Evolutionary conservation across 2,888 invertebrate species (phyloP).

Genomic region (Empis stercorea): DNA sequence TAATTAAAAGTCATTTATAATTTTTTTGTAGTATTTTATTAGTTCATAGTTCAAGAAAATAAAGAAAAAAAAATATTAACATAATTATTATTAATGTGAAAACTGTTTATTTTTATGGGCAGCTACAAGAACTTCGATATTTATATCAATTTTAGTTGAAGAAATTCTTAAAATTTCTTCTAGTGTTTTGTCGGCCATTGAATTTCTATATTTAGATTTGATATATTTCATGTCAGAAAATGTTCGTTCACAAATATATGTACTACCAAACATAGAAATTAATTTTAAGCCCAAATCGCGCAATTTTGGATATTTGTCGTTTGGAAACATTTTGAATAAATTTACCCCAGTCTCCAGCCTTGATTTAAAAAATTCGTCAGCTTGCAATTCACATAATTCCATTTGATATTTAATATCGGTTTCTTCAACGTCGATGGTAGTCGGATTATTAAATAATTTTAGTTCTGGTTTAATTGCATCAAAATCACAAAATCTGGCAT

Average conservation of each 20-base stretch:
- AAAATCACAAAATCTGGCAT: neutral
- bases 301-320: neutral
- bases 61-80: neutral
- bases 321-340: neutral
- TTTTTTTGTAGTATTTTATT: neutral
- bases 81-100: neutral
- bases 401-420: too few relatives aligned
- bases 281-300: neutral
- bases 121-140: neutral
- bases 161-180: neutral
- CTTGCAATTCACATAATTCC: too few relatives aligned
- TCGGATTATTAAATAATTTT: neutral
- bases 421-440: neutral
- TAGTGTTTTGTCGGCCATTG: neutral
- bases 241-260: neutral
- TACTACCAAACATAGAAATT: neutral
- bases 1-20: neutral
- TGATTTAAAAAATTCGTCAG: neutral
- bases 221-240: neutral
- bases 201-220: neutral
- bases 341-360: neutral
- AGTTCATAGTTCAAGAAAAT: neutral
- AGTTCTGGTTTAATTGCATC: neutral
- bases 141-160: neutral
- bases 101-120: neutral